Base-by-base conservation (phyloP, 2,888 invertebrate genomes). In the Dioctria rufipes region DNA sequence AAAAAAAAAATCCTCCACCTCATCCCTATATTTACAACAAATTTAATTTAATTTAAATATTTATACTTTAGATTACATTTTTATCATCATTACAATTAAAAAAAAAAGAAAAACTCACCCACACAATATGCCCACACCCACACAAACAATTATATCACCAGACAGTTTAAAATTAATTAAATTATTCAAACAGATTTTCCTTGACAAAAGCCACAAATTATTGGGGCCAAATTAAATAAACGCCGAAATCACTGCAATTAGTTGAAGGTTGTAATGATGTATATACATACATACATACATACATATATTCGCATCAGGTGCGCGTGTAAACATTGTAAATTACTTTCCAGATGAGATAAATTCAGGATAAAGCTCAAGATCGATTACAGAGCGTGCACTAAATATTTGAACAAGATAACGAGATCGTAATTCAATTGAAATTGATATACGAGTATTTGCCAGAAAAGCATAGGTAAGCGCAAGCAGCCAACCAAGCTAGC, bases 401-500 rank as follows among this genome's bases (percentile, higher is more conserved):
- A 80, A 81, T 81, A 81, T 81, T 81, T 81, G 78, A 49, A 78
- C 61, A 78, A 78, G 81, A 81, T 81, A 81, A 81, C 78, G 81
- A 81, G 51, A 67, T 67, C 61, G 81, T 81, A 81, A 81, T 81
- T 81, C 78, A 78, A 81, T 81, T 81, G 69, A 71, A 67, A 81
- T 69, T 67, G 81, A 81, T 81, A 71, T 78, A 25, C 25, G 25
- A 25, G 25, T 25, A 25, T 67, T 67, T 65, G 40, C 63, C 40
- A 11, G 63, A 25, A 25, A 25, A 25, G 25, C 25, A n/a, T n/a
- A 25, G 25, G 25, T 25, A 25, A 25, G 25, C 25, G 25, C 25
- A 25, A 25, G 25, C 25, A 25, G 2, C 25, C 25, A 25, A 25
- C 25, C 25, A 25, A 25, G 25, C 25, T 25, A 25, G 25, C 25